Evolutionary conservation across 1,140 invertebrate genomes (phyloP).

Genomic region (Brachionus angularis): DNA sequence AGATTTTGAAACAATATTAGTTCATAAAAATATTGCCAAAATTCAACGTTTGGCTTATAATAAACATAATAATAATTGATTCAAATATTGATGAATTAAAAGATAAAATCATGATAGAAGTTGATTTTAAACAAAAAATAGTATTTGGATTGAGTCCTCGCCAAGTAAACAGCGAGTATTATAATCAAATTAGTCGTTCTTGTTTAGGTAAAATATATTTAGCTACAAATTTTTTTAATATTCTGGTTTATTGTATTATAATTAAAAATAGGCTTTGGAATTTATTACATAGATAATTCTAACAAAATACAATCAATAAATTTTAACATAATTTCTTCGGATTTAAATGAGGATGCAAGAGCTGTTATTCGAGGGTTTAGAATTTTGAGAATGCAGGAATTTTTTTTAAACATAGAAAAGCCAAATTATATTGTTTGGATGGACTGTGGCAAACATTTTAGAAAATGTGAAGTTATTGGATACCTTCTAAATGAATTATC

Average conservation of each 20-base stretch:
- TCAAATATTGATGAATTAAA: background rate
- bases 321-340: constrained; percentile 22
- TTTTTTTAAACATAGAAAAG: background rate
- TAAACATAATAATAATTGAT: constrained; percentile 6
- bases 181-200: constrained; percentile 2
- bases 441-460: constrained; percentile 32
- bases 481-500: constrained; percentile 15
- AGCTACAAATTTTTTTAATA: no score
- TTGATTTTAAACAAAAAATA: constrained; percentile 36
- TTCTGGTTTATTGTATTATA: no score
- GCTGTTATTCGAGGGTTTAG: constrained; percentile 17
- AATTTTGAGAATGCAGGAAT: constrained; percentile 2
- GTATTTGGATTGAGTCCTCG: constrained; percentile 4
- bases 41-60: constrained; percentile 8
- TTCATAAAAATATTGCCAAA: constrained; percentile 34
- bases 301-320: background rate
- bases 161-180: constrained; percentile 19
- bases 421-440: constrained; percentile 20
- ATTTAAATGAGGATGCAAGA: constrained; percentile 25
- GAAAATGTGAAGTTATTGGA: constrained; percentile 22
- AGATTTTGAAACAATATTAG: background rate
- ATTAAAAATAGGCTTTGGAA: background rate
- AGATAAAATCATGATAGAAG: constrained; percentile 4
- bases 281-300: background rate
- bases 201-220: constrained; percentile 30